These are phyloP conservation scores for Papilio dardanus DNA, from an alignment of 1,140 invertebrate species.

Conservation along the genomic window DNA sequence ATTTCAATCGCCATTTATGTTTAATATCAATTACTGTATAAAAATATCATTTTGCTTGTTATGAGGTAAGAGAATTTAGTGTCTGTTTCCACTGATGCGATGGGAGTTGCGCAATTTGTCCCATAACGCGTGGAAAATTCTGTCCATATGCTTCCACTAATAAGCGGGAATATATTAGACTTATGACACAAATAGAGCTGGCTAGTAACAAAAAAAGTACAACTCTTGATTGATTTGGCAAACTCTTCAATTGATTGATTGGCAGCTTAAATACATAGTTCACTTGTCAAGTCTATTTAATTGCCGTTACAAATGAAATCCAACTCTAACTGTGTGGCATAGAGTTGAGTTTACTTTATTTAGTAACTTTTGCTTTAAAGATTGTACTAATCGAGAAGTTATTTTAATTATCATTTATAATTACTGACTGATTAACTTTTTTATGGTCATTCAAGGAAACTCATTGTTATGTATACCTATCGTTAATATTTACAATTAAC, in stretches of 20 bases:
- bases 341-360: neutral
- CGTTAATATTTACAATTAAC: neutral
- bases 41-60: neutral
- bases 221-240: slow-evolving; percentile 1
- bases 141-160: too few species aligned
- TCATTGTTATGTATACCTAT: neutral
- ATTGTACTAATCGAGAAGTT: neutral
- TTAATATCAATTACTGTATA: neutral
- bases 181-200: neutral
- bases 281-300: neutral
- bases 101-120: too few species aligned
- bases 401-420: neutral
- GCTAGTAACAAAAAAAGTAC: neutral
- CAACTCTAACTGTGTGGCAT: neutral
- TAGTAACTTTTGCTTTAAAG: neutral
- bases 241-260: slow-evolving; percentile 5
- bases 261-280: neutral
- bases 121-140: too few species aligned
- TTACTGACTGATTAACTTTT: neutral
- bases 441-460: neutral
- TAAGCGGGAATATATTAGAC: neutral
- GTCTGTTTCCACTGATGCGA: neutral
- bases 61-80: neutral
- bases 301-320: neutral
- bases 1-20: slow-evolving; percentile 14